Evolutionary conservation across 1,140 invertebrate species (phyloP).

Genomic region (Hyles vespertilio): DNA sequence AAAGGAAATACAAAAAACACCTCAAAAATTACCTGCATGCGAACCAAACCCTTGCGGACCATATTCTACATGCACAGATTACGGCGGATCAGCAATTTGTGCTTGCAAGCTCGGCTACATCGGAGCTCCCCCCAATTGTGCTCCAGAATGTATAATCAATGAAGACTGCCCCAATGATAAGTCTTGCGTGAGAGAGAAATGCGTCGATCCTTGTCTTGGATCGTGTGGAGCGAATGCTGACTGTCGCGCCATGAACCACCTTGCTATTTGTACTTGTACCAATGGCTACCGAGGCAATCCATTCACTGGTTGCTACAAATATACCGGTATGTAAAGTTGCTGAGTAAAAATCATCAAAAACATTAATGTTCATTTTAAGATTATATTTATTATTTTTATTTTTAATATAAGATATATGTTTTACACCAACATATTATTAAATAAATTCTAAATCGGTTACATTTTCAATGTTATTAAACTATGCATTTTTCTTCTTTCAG

Average conservation of each 20-base stretch:
- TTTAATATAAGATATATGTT: too few species aligned
- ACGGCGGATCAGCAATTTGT: constrained; percentile 77
- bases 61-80: constrained; percentile 78
- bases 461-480: too few species aligned
- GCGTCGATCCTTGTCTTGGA: constrained; percentile 81
- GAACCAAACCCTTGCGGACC: constrained; percentile 80
- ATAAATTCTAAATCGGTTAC: too few species aligned
- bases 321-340: constrained; percentile 70
- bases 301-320: constrained; percentile 78
- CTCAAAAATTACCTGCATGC: constrained; percentile 72
- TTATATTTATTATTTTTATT: too few species aligned
- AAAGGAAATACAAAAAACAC: constrained; percentile 59
- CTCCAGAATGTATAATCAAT: constrained; percentile 83
- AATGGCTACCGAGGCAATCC: constrained; percentile 81
- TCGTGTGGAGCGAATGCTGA: constrained; percentile 79
- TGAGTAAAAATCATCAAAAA: too few species aligned
- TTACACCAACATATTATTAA: neutral
- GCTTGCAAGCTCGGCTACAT: constrained; percentile 78
- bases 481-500: constrained; percentile 21
- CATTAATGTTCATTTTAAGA: too few species aligned
- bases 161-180: constrained; percentile 80
- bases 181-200: constrained; percentile 82
- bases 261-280: constrained; percentile 79
- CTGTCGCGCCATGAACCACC: constrained; percentile 79
- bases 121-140: constrained; percentile 79